Evolutionary conservation across 1,140 invertebrate genomes (phyloP), one percentile per base, ranked within the genome.

Genomic region (Holcopasites calliopsidis): DNA sequence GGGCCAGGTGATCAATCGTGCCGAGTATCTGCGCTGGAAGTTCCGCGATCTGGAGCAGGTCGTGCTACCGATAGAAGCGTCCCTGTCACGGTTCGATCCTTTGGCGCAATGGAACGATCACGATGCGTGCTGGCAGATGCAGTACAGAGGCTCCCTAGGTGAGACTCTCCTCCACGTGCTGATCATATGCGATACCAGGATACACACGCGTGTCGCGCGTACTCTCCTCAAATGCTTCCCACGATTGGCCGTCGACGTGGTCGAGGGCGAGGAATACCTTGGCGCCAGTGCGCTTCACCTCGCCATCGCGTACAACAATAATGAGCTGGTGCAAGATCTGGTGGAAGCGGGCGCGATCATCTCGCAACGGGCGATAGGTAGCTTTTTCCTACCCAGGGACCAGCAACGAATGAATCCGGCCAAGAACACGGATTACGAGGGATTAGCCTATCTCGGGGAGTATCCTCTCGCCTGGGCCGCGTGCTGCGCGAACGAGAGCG

Each of bases 381-480:
- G 96, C 88, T 97, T 98, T 89, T 99, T 99, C 87, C 91, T 98
- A 16, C 97, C 97, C 0, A 93, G 95, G 5, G 98, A 99, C 90
- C 98, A 98, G 88, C 97, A 99, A 90, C 88, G 93, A 57, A 92
- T 93, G 21, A 93, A 93, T 70, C 95, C 95, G 47, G 93, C 94
- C 3, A 95, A 95, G 74, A 94, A 94, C 78, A 98, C 98, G 2
- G 97, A 99, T 88, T 99, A 99, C 92, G 97, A 99, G 92, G 98
- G 98, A 18, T 92, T 98, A 72, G 97, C 97, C 6, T 99, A 99
- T 88, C 94, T 98, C 55, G 98, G 98, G 0, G 98, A 99, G 90
- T 99, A 98, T 88, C 98, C 98, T 0, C 91, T 99, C 26, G 95
- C 98, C 0, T 99, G 98, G 97, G 97, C 98, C 0, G 98, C 98